A percentile compares a stretch with the other conserved stretches of the same genome.
Conservation (phyloP, 2,113 vertebrate genomes). For the Embiotoca jacksoni region DNA sequence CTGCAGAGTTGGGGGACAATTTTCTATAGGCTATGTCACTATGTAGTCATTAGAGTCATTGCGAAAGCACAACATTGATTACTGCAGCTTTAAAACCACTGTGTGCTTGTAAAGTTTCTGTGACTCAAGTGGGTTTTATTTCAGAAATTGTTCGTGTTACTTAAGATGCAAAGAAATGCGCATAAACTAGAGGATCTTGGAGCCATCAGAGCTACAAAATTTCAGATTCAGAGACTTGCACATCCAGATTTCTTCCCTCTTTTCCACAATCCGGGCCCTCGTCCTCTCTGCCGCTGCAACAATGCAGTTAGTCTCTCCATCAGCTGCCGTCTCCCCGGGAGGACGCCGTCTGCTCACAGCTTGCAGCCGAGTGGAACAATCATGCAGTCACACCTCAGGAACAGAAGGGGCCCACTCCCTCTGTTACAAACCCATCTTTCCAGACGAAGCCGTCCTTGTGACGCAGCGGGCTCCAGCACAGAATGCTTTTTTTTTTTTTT, state of each 20-base stretch:
- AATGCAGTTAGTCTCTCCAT: constrained; percentile 44
- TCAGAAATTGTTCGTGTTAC: too few relatives aligned
- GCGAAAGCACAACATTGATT: background rate
- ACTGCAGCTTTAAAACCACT: background rate
- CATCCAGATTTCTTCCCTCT: background rate
- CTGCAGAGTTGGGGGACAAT: too few relatives aligned
- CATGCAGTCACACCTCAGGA: constrained; percentile 68
- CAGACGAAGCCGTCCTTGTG: constrained; percentile 42
- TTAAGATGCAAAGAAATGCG: too few relatives aligned
- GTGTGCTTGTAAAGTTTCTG: background rate
- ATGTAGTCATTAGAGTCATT: background rate
- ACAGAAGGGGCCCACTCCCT: constrained; percentile 48
- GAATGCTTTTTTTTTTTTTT: constrained; percentile 6
- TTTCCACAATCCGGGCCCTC: background rate
- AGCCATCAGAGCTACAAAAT: background rate
- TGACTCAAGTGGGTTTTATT: too few relatives aligned
- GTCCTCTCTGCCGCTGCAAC: constrained; percentile 15
- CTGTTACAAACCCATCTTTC: constrained; percentile 27
- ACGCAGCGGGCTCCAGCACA: constrained; percentile 30
- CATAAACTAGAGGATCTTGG: too few relatives aligned
- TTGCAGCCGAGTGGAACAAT: constrained; percentile 65
- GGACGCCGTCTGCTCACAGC: constrained; percentile 57
- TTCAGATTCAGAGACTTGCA: background rate
- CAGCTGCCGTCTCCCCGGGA: constrained; percentile 59
- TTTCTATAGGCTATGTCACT: too few relatives aligned